Evolutionary conservation across 2,888 invertebrate genomes (phyloP), one percentile per base, ranked within the genome.

Genomic region (Lithophane semibrunnea): DNA sequence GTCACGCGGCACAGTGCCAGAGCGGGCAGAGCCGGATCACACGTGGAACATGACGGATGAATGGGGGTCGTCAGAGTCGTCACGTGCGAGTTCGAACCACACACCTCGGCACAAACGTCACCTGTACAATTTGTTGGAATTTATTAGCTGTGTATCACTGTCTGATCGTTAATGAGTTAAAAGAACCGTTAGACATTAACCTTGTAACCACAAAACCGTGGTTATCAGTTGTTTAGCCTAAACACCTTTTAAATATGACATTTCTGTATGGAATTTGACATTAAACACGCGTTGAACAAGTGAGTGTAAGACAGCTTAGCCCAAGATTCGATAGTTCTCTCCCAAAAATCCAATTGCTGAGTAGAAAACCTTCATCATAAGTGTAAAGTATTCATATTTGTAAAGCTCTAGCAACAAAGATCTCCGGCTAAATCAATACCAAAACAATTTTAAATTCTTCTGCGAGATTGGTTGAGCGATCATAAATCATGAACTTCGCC

Each of bases 1-100:
- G 95, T 94, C 94, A 94, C 92, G 91, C 94, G 96, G 96, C 96
- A 94, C 88, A 73, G 90, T 95, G 96, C 96, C 96, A 96, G 94
- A 90, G 91, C 90, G 90, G 89, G 90, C 91, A 89, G 89, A 91
- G 89, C 88, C 89, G 92, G 87, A 89, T 90, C 92, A 89, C 93
- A 92, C 95, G 93, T 94, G 93, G 90, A 91, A 93, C 92, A 93
- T 95, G 94, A 94, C 94, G 92, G 92, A 94, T 96, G 95, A 95
- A 95, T 95, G 96, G 93, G 92, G 88, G 85, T 89, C 89, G 85
- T 87, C 82, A 83, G 84, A 83, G 86, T 91, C 91, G 92, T 93
- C 94, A 94, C 94, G 93, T 94, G 94, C 88, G 80, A 73, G 69
- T 84, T 83, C 75, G 73, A 83, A 77, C 83, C 82, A 80, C 82